Evolutionary conservation across 2,797 vertebrate genomes (phyloP), one percentile per base, ranked within the genome.

Genomic region (Pelobates cultripes): DNA sequence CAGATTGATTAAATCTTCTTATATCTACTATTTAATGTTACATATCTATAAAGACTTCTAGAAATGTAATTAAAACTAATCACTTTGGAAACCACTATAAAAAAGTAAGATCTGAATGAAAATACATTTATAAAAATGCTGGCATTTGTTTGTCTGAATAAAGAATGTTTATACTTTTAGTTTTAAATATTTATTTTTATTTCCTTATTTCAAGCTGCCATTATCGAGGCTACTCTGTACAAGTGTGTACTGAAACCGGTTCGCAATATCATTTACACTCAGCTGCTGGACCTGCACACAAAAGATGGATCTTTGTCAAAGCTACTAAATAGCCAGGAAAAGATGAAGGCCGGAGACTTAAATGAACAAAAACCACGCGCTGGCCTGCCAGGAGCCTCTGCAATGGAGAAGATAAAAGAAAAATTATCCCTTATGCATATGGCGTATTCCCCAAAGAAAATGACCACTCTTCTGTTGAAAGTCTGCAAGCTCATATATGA

Each of bases 401-500:
- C 85, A 60, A 87, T 96, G 77, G 95, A 95, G 75, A 93, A 92
- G 60, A 95, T 97, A 84, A 94, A 93, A 85, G 86, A 92, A 74
- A 92, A 85, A 81, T 94, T 96, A 84, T 84, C 44, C 0, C 82
- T 83, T n/a, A 93, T 97, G 89, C 95, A 96, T n/a, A 85, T 88
- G 9, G 86, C 91, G 5, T 96, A 95, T 83, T 95, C 94, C 1
- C 97, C 96, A 0, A 94, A 93, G 88, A 96, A 94, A 90, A 97
- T 96, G 88, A 94, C 95, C 81, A 84, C 92, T 3, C 90, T 91
- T 1, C 88, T 97, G 77, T 93, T 97, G 61, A 96, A 95, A 73
- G 90, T 95, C 88, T 97, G 96, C 93, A 94, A 95, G 77, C 94
- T 87, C 73, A 93, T 98, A 86, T 97, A 97, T 75, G 92, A 92